Evolutionary conservation across 2,888 invertebrate species (phyloP), one percentile per base, ranked within the genome.

Genomic region (Drosophila planitibia): DNA sequence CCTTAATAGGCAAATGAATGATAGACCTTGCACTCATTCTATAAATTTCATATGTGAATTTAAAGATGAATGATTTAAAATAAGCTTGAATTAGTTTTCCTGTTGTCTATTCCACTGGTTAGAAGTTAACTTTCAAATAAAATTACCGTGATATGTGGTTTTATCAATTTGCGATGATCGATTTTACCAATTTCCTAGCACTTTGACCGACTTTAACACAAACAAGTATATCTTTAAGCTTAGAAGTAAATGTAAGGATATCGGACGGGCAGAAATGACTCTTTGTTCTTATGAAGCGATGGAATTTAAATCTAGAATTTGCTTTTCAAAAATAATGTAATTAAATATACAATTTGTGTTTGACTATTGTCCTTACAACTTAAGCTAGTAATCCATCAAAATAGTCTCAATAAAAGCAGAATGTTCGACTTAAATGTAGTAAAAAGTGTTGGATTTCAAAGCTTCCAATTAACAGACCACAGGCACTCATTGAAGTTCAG

Each of bases 1-100:
- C 1, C 0, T 0, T 2, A 2, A 47, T 47, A 2, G 0, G 44
- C 1, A 3, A 44, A 7, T 44, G 3, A 1, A 3, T 22, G 22
- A 44, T 22, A 0, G 7, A 1, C 1, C 1, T 12, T 44, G 44
- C 6, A 0, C 12, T 5, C 0, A 2, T 5, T 5, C 3, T 12
- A 1, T 0, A 4, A 2, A 44, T 22, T 12, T n/a, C 22, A 14
- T 44, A 14, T 47, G 47, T 22, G 14, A 47, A 47, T 22, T 1
- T 22, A 4, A 22, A 7, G 7, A 7, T 14, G 0, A 22, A 2
- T 22, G 14, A 47, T 14, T 14, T 14, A 2, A 7, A 16, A 47
- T 7, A 22, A 22, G 7, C 4, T 22, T 47, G 7, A 47, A 14
- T 14, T 22, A 22, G 14, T 7, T 22, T 22, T 22, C 7, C 22